Conservation (phyloP, 1,140 invertebrate genomes). For the Bombus soroeensis region DNA sequence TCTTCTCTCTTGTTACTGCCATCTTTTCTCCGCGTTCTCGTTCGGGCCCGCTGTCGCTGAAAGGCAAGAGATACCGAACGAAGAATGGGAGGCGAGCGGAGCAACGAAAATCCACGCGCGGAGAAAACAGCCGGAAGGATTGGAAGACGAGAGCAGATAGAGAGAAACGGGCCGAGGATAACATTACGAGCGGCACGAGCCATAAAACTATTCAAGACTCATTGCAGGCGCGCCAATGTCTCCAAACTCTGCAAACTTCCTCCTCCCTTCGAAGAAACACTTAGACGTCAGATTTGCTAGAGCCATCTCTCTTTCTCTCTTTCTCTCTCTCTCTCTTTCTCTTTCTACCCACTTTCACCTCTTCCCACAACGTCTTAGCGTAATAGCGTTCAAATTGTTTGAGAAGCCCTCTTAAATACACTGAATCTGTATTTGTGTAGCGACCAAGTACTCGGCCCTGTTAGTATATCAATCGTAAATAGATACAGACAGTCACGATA, state of each 20-base stretch:
- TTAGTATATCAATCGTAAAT: neutral
- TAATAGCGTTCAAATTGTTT: slow-evolving; percentile 14
- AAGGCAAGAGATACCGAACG: slow-evolving; percentile 28
- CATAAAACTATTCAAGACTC: slow-evolving; percentile 68
- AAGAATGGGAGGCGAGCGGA: neutral
- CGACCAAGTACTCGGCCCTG: neutral
- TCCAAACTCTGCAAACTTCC: slow-evolving; percentile 50
- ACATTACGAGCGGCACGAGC: slow-evolving; percentile 46
- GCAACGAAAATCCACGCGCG: slow-evolving; percentile 22
- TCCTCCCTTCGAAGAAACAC: slow-evolving; percentile 37
- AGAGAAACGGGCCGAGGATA: slow-evolving; percentile 45
- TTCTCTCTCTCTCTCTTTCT: neutral
- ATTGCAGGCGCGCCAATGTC: slow-evolving; percentile 46
- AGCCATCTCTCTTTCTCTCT: neutral
- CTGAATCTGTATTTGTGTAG: neutral
- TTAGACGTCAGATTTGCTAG: slow-evolving; percentile 37
- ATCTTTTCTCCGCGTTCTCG: neutral
- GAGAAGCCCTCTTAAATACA: neutral
- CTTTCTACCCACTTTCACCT: neutral
- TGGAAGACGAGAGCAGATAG: neutral
- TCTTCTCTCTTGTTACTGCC: neutral
- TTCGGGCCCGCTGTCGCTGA: neutral
- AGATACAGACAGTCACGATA: neutral
- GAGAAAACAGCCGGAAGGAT: slow-evolving; percentile 31
- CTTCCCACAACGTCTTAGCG: neutral